Base-by-base conservation (phyloP, 2,797 vertebrate genomes). In the Cirrhinus molitorella region DNA sequence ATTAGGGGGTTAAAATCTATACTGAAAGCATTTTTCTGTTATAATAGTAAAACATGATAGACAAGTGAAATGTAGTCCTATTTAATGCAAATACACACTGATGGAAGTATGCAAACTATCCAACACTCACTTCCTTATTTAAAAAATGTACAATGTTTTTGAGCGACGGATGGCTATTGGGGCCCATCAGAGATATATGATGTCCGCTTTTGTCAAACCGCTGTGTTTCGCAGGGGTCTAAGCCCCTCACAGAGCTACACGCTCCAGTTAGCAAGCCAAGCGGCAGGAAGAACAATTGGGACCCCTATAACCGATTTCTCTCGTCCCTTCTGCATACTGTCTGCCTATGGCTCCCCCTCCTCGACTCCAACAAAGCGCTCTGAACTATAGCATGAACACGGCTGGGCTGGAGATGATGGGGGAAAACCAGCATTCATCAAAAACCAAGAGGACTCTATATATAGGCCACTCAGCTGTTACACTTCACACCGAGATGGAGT, bases 231-330 rank as follows among this genome's bases (percentile, higher is more conserved):
- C 49, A 78, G 93, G 92, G 92, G 92, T 94, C 91, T 90, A 89
- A 85, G 92, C 91, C 91, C 87, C 87, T 83, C 66, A 37, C 83
- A 88, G 76, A 88, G 86, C 81, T 87, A 87, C 92, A 93, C 81
- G 94, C 93, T 94, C 95, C 90, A 94, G 92, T 95, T 94, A 94
- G 88, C 94, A 94, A 92, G 86, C 90, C 88, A 93, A 92, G 92
- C 90, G 80, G 80, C 53, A 90, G 85, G 31, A 66, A 72, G 74
- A 92, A 85, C 89, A 85, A 31, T 68, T 88, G 93, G 87, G 91
- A 90, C 61, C 55, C 91, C 83, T 16, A 78, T 65, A 91, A 87
- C 88, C 86, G 73, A 25, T 47, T 43, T 43, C 53, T 90, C 91
- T 85, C 61, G 84, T 43, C 87, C 88, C 88, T 88, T 85, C 89